A percentile compares a stretch with the other conserved stretches of the same genome.
Evolutionary conservation across 2,888 invertebrate species (phyloP).

Genomic region (Abscondita cerata): DNA sequence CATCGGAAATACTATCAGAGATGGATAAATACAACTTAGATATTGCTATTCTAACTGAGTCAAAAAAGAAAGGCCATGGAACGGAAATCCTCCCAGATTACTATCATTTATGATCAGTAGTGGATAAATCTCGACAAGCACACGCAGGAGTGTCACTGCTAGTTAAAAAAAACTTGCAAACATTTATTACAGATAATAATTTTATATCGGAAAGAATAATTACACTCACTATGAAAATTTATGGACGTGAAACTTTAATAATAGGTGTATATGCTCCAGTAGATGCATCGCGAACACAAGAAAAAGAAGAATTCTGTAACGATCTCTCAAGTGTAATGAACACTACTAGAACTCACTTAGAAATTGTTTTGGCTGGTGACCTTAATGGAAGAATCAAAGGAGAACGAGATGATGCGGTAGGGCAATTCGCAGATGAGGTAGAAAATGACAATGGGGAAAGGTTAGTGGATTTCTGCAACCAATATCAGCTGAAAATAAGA

Average conservation of each 20-base stretch:
- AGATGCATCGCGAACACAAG: background rate
- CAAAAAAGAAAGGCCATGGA: slow-evolving; percentile 1
- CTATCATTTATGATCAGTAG: slow-evolving; percentile 4
- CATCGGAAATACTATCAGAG: background rate
- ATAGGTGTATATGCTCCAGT: slow-evolving; percentile 2
- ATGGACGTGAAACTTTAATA: slow-evolving; percentile 10
- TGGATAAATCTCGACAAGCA: slow-evolving; percentile 3
- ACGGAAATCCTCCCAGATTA: background rate
- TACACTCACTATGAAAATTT: slow-evolving; percentile 9
- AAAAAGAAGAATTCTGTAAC: slow-evolving; percentile 5
- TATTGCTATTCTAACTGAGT: background rate
- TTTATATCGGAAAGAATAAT: slow-evolving; percentile 2
- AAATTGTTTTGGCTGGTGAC: slow-evolving; percentile 2
- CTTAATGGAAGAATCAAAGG: slow-evolving; percentile 8
- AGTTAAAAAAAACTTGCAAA: slow-evolving; percentile 2
- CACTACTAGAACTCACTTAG: background rate
- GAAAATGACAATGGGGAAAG: slow-evolving; percentile 10
- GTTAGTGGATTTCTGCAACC: slow-evolving; percentile 1
- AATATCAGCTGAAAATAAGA: background rate
- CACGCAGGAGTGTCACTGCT: background rate
- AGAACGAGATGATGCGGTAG: slow-evolving; percentile 4
- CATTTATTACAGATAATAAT: background rate
- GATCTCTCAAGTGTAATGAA: background rate
- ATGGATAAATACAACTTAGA: background rate
- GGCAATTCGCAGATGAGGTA: background rate